A percentile compares a stretch with the other conserved stretches of the same genome.
Evolutionary conservation across 2,113 vertebrate species (phyloP).

Genomic region (Acrocephalus kingi): DNA sequence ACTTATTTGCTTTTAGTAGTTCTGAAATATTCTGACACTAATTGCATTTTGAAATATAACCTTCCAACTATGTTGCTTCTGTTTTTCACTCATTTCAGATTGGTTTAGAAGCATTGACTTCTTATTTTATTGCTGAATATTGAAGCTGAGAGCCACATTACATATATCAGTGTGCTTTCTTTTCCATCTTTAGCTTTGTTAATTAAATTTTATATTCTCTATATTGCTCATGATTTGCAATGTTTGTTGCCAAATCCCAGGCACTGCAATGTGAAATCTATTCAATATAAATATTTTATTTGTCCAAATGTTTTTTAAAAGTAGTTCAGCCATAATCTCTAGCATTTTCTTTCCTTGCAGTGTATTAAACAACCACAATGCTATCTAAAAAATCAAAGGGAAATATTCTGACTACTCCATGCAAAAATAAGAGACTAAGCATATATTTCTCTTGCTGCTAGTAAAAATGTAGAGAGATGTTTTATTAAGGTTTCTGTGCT

Average conservation of each 20-base stretch:
- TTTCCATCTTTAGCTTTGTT: constrained; percentile 43
- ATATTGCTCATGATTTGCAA: constrained; percentile 38
- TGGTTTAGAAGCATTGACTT: constrained; percentile 32
- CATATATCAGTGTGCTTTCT: constrained; percentile 20
- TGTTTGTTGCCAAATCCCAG: constrained; percentile 12
- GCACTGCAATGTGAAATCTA: constrained; percentile 3
- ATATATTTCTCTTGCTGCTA: neutral
- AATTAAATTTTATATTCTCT: constrained; percentile 55
- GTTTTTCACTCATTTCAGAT: constrained; percentile 32
- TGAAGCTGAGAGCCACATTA: constrained; percentile 12
- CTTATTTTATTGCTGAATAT: constrained; percentile 52
- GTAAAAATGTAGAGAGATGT: neutral
- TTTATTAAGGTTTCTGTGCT: neutral
- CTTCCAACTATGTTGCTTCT: constrained; percentile 27
- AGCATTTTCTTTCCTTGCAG: neutral
- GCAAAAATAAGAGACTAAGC: neutral
- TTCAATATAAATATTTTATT: constrained; percentile 42
- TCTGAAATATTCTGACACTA: constrained; percentile 60
- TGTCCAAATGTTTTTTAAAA: constrained; percentile 27
- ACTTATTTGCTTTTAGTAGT: constrained; percentile 51
- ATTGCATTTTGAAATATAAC: constrained; percentile 68
- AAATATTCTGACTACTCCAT: neutral
- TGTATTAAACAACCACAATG: neutral
- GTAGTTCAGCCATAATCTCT: neutral
- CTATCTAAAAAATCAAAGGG: neutral